Evolutionary conservation across 64 coral and sea anemone genomes (phyloP), one percentile per base, ranked within the genome.

Genomic region (Stichodactyla mertensii): DNA sequence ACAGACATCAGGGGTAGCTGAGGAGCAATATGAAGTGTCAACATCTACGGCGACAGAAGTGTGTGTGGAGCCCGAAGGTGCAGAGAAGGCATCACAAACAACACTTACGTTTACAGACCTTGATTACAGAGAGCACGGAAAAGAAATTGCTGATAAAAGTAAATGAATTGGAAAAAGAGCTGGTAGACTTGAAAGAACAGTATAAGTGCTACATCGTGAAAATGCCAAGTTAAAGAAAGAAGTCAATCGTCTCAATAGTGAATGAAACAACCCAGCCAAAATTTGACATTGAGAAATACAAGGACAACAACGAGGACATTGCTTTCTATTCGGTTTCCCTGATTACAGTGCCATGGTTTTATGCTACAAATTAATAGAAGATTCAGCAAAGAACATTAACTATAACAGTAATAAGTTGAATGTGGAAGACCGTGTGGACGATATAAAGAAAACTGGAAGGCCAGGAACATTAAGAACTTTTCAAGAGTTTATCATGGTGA

Each of bases 261-360:
- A 71, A 19, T 71, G 0, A 22, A 19, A 71, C 7, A 71, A 71
- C 19, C 31, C 31, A 36, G 2, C 18, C 67, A 22, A 64, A 18
- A 86, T 92, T 92, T 92, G 90, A 92, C 64, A 92, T 92, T 71
- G 24, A 83, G 4, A 61, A 83, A 69, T 92, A 71, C 80, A 92
- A 92, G 28, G 61, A 92, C 66, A 88, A 55, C 52, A 51, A 83
- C 57, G 19, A 82, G n/a, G 80, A 84, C n/a, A 89, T 89, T 71
- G 57, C 79, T n/a, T 89, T 89, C 67, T 84, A 89, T 36, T 61
- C n/a, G 60, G 88, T 20, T 89, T 89, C 69, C 57, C 79, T 11
- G 67, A 89, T 62, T 89, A 84, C 64, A 84, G 83, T 31, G 54
- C 52, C n/a, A 13, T 80, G 20, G 60, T 78, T 58, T 83, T 87